phyloP scores from a whole-genome alignment of 2,797 vertebrate species.

The Nyctibius grandis region DNA sequence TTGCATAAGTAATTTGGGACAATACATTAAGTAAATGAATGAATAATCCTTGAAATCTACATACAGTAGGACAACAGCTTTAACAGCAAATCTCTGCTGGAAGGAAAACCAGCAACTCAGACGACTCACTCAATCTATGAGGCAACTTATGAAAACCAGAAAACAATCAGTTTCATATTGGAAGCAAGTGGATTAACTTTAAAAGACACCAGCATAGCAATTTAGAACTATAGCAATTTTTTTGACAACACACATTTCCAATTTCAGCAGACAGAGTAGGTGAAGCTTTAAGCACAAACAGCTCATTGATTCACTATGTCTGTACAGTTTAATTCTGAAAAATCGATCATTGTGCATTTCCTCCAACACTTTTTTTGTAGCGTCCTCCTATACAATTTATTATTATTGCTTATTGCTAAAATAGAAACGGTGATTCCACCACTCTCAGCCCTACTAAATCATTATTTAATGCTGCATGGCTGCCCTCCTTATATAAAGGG shows the following conservation, averaged over 20 bases:
- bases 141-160: not conserved
- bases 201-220: not conserved
- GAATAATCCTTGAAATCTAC: conserved; percentile 40
- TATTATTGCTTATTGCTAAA: conserved; percentile 42
- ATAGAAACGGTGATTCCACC: conserved; percentile 35
- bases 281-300: conserved; percentile 39
- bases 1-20: conserved; percentile 22
- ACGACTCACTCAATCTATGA: not conserved
- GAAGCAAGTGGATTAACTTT: conserved; percentile 11
- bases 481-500: not conserved
- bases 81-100: not conserved
- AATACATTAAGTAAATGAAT: conserved; percentile 32
- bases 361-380: conserved; percentile 37
- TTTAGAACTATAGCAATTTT: conserved; percentile 12
- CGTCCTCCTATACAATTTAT: conserved; percentile 50
- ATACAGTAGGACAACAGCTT: not conserved
- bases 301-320: conserved; percentile 45
- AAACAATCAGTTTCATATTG: not conserved
- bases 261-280: not conserved
- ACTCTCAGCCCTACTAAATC: not conserved
- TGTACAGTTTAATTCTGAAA: conserved; percentile 47
- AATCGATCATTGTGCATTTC: conserved; percentile 56
- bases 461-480: not conserved
- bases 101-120: conserved; percentile 5
- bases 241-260: conserved; percentile 21